Evolutionary conservation across 2,113 vertebrate species (phyloP), one percentile per base, ranked within the genome.

Genomic region (Ptyas mucosa): DNA sequence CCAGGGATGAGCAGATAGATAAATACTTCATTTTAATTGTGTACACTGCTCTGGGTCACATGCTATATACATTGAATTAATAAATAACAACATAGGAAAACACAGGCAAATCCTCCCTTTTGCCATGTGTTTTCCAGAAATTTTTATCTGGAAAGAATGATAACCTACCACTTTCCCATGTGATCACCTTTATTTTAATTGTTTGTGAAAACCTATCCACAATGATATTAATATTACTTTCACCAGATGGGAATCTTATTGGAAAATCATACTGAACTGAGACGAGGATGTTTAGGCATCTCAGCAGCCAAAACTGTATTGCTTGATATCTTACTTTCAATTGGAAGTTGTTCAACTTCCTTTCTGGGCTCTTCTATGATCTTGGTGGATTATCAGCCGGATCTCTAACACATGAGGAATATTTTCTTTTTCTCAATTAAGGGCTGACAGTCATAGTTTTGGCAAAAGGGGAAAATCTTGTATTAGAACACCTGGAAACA

Each of bases 151-250:
- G 95, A 97, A 97, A 97, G 95, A 97, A 96, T 97, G 97, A 95
- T 94, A 97, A 96, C 94, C 97, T 97, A 96, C 95, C 97, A 97
- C 96, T 96, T 98, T 97, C 96, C 95, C 96, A 97, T 93, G 97
- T 96, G 97, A 98, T 97, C 95, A 94, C 94, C 61, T 88, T 97
- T 93, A 52, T 95, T 96, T 96, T 96, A 93, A 95, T 95, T 96
- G 94, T 93, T 97, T 96, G 94, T 96, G 94, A 95, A 97, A 97
- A 94, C 81, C 93, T 96, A 87, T 96, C 92, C 94, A 94, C 53
- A 4, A 93, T 91, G 95, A 94, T 87, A 97, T 94, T 94, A 93
- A 93, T 95, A 95, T 89, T 92, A 95, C 94, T 93, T 94, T 91
- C 92, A 95, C 95, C 94, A 97, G 95, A 88, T 95, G 96, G 95